phyloP scores from a whole-genome alignment of 2,113 vertebrate genomes.

The Trematomus loennbergii region DNA sequence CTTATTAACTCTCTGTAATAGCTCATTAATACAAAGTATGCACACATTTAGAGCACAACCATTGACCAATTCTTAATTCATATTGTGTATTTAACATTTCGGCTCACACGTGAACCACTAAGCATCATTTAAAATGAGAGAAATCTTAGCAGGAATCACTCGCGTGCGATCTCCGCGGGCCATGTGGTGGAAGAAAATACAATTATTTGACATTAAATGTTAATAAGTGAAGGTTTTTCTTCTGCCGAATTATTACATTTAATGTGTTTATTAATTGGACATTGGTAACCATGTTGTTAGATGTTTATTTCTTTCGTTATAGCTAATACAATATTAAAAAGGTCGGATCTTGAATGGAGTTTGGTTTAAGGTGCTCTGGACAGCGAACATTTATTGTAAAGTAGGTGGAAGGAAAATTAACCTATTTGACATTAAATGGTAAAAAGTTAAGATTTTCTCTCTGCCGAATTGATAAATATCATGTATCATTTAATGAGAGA shows the following conservation, averaged over 20 bases:
- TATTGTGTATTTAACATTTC: neutral
- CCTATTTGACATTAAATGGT: neutral
- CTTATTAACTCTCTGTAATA: no score
- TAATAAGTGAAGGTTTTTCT: neutral
- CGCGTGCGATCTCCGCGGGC: neutral
- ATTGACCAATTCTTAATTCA: neutral
- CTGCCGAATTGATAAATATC: neutral
- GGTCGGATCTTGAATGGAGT: neutral
- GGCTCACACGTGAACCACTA: neutral
- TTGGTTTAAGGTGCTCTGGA: neutral
- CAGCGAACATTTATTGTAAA: no score
- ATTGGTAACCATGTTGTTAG: fast-evolving
- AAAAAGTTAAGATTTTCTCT: no score
- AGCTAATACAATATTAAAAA: neutral
- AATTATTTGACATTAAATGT: no score
- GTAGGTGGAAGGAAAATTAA: neutral
- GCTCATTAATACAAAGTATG: neutral
- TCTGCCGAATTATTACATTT: neutral
- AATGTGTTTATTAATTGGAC: fast-evolving
- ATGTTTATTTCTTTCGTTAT: neutral
- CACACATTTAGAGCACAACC: neutral
- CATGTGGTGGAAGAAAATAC: neutral
- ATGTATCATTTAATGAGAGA: fast-evolving
- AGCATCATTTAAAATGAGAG: neutral
- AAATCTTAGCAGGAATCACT: neutral